Evolutionary conservation across 2,113 vertebrate genomes (phyloP).

Genomic region (Thomomys bottae): DNA sequence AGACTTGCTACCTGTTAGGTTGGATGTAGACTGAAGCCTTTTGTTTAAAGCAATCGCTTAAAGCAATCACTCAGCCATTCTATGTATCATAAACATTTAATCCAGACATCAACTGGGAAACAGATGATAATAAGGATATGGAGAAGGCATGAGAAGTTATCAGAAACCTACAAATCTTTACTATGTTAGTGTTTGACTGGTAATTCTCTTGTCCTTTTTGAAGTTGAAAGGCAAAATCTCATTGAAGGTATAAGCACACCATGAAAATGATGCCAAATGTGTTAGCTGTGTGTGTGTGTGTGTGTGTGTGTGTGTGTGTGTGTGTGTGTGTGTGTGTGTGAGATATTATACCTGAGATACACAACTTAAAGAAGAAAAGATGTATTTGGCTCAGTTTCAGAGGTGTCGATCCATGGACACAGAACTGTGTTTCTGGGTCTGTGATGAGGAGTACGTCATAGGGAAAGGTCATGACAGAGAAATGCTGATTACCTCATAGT

Average conservation of each 20-base stretch:
- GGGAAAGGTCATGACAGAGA: neutral
- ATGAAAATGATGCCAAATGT: neutral
- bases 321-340: neutral
- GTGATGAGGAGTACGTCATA: neutral
- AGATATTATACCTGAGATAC: neutral
- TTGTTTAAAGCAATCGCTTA: neutral
- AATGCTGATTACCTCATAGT: neutral
- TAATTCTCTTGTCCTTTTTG: constrained; percentile 4
- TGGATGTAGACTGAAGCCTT: neutral
- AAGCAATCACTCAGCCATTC: neutral
- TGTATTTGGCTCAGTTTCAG: neutral
- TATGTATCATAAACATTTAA: neutral
- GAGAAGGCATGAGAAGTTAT: neutral
- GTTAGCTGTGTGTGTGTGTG: neutral
- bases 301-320: too few species aligned
- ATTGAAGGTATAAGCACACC: neutral
- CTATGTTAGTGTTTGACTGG: neutral
- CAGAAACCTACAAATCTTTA: neutral
- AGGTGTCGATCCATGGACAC: neutral
- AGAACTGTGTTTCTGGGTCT: neutral
- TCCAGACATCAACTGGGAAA: neutral
- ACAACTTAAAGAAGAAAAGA: neutral
- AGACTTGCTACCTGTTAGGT: neutral
- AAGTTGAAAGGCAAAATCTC: neutral
- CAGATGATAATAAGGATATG: neutral